Evolutionary conservation across 2,113 vertebrate species (phyloP), one percentile per base, ranked within the genome.

Genomic region (Camelus dromedarius): DNA sequence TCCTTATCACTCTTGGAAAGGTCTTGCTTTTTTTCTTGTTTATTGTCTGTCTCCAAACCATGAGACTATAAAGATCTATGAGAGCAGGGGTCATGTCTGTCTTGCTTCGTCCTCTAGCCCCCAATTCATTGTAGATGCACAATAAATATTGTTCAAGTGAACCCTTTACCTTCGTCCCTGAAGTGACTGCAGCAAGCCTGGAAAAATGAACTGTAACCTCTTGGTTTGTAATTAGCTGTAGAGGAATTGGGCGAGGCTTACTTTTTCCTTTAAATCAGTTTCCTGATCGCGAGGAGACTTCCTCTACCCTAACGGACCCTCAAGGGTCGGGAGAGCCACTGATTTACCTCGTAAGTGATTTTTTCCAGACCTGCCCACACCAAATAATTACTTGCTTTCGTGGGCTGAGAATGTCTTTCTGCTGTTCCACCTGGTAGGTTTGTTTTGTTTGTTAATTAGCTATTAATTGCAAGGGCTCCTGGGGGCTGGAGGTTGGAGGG

Each of bases 371-470:
- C 93, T 94, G 96, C 97, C 96, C 80, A 95, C 95, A 93, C 89
- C 12, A 88, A 93, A 91, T 98, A 98, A 98, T 98, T 97, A 96
- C 97, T 98, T 98, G 96, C 95, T 97, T 98, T 97, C 96, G 95
- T 97, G 96, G 97, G 94, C 97, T 3, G 62, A 66, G 96, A 93
- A 96, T 93, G 96, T 91, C 60, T 98, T 97, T 98, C 95, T 95
- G 70, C 93, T 88, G 95, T 96, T 98, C 97, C 98, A 98, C 98
- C 98, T 97, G 97, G 97, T 96, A 93, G 92, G 93, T 97, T 98
- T 97, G 97, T 98, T 98, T 98, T 98, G 88, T 98, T 98, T 98
- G 97, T 97, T 98, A 98, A 98, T 98, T 98, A 98, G 95, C 89
- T 97, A 97, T 98, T 98, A 98, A 98, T 98, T 98, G 96, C 83